Evolutionary conservation across 2,888 invertebrate species (phyloP), one percentile per base, ranked within the genome.

Genomic region (Macrosiphum euphorbiae): DNA sequence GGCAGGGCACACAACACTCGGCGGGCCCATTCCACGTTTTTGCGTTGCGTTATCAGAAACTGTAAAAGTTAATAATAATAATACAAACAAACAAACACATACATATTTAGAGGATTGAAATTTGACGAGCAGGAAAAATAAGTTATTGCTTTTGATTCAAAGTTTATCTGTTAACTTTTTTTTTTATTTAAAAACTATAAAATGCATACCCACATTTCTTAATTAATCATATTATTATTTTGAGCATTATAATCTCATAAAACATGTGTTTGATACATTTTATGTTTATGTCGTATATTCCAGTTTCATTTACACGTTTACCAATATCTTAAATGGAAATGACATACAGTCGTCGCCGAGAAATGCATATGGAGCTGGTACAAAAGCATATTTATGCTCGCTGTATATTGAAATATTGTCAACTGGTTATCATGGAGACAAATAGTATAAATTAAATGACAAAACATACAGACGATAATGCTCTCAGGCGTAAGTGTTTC

Each of bases 1-100:
- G 94, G 94, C 61, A 94, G 20, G 10, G 94, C 58, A n/a, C 94
- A 90, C 16, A 94, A 44, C 4, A 94, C 86, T 41, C 90, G 90
- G 13, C 94, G 94, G 24, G 94, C 94, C 94, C 94, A 94, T 52
- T 94, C 94, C 41, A 85, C 90, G 24, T 94, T 94, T 44, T 94
- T 94, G 10, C 94, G 90, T 11, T 94, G 94, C 1, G 94, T 94
- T 41, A 94, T 67, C n/a, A 94, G 28, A 44, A 90, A 94, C 94
- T 94, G 61, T 3, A 4, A 41, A 61, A 26, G 35, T 24, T 0
- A 24, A 47, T 52, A 88, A n/a, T 88, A 52, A 35, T 88, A n/a
- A n/a, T 88, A 55, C 0, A n/a, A 67, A 16, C 16, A 16, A 67
- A n/a, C n/a, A 13, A 5, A 55, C 55, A 55, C 24, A 55, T 55